Base-by-base conservation (phyloP, 2,113 vertebrate genomes). In the Dasyprocta punctata region DNA sequence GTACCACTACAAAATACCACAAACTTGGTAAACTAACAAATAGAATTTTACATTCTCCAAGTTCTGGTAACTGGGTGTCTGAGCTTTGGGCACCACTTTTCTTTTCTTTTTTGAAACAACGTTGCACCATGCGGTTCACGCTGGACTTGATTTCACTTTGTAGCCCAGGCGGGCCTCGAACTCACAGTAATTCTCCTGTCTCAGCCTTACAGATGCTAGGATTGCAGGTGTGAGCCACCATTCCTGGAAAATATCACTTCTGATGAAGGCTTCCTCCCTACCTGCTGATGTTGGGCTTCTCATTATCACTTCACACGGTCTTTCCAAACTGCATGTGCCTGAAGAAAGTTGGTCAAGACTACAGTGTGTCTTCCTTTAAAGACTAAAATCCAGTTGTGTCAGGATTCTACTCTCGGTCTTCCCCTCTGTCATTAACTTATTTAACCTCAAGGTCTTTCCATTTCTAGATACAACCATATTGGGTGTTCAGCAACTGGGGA, bases 391-490 rank as follows among this genome's bases (percentile, higher is more conserved):
- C 13, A n/a, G 10, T 0, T 16, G 3, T 1, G 81, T 88, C 36
- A 56, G 58, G 1, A 13, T 86, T 65, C 3, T 19, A 33, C 7
- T 1, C 7, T 12, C 8, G 3, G 0, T 7, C 0, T 3, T 36
- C 19, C 56, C 3, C 6, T 6, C 3, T 30, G 7, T 16, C 30
- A 14, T 2, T 17, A 9, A 16, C 33, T 69, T 33, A 47, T 41
- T 92, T 86, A 89, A 60, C 2, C 28, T 91, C 75, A 52, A 44
- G 38, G 84, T 61, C 20, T 91, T 93, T 13, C 10, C 0, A 30
- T 56, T 2, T 73, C 17, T 11, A 95, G 82, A 82, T 10, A 92
- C 3, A 81, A 44, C 1, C 4, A 67, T 2, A 17, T 22, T 38
- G 2, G 8, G 11, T 9, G 7, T 33, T 90, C 38, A 73, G 11